Evolutionary conservation across 2,113 vertebrate species (phyloP), one percentile per base, ranked within the genome.

Genomic region (Nesospiza acunhae): DNA sequence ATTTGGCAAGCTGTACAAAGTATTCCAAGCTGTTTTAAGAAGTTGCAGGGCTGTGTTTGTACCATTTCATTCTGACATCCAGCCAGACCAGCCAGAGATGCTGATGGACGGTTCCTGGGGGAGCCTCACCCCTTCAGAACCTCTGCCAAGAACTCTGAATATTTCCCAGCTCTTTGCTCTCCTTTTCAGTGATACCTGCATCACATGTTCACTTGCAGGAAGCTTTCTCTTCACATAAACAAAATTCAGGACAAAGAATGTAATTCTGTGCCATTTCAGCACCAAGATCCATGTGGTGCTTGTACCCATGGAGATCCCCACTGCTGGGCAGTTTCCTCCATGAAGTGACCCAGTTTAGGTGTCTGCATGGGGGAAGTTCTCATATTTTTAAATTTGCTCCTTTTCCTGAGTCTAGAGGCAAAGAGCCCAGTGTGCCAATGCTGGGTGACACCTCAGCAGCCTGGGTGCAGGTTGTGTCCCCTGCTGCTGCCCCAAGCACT

Each of bases 91-190:
- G 72, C 24, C 75, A 84, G 50, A 84, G 68, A 66, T 8, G 39
- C 41, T 1, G 3, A 47, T 0, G 2, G 56, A 27, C 0, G 0
- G 16, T 28, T 41, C 30, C 64, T 66, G 59, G 19, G 42, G 2
- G 33, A 69, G 30, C 44, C 30, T 42, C 19, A 42, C 9, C 33
- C 56, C 84, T 84, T 66, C 52, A 39, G 56, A 87, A 63, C 35
- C 37, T 60, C 30, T 24, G 63, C 42, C 73, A 52, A 39, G 28
- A 52, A 30, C 69, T 80, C 30, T 47, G 64, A 52, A 1, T 15
- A 50, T 49, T 41, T 28, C 9, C 11, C 63, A 64, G 33, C 26
- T 70, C 69, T 67, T 75, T 6, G 55, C 37, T 72, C 35, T 55
- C 41, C 33, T 46, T 59, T 46, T 30, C 39, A 30, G 31, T 15